Evolutionary conservation across 2,888 invertebrate species (phyloP), one percentile per base, ranked within the genome.

Genomic region (Frankliniella fusca): DNA sequence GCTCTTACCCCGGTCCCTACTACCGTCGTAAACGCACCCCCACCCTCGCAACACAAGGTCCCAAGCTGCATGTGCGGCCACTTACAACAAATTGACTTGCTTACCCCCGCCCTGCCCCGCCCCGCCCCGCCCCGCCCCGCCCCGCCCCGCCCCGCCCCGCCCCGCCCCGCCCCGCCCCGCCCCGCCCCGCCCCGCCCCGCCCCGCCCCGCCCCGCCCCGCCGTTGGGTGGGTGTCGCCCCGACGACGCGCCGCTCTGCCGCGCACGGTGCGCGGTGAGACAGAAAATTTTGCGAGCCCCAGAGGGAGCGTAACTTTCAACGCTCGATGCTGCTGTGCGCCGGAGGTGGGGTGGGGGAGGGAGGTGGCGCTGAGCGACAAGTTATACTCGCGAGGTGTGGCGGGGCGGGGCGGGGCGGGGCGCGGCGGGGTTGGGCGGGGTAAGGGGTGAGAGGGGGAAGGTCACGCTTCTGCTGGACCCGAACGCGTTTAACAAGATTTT

Each of bases 211-310:
- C 20, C 15, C 61, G 5, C 38, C 38, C 3, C 10, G 12, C 65
- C 65, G 65, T 65, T n/a, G 70, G 23, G 23, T 9, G 5, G 23
- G 70, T 23, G 23, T 70, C 70, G 70, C 54, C 54, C 7, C 54
- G 54, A 18, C 70, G 70, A n/a, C 70, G 70, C 70, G 70, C 5
- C 70, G 20, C 70, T n/a, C 70, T 70, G 23, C 9, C 70, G 61
- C 61, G 61, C 61, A 5, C 23, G 8, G 70, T 23, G 70, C 70
- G 70, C 70, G 23, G 11, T 70, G n/a, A 23, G 70, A 70, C 70
- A 70, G 70, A 70, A 70, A 70, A 70, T 70, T 70, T 70, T 70
- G 70, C 70, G 70, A 70, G 70, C 70, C 70, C 70, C 70, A n/a
- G 70, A 70, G 70, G 70, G 70, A 70, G 70, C 70, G 23, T 70